Percentiles rank a stretch among this genome's conserved stretches.
These are phyloP conservation scores for Lampris megalopsis DNA, from an alignment of 2,113 vertebrate genomes.

Conservation along the genomic window DNA sequence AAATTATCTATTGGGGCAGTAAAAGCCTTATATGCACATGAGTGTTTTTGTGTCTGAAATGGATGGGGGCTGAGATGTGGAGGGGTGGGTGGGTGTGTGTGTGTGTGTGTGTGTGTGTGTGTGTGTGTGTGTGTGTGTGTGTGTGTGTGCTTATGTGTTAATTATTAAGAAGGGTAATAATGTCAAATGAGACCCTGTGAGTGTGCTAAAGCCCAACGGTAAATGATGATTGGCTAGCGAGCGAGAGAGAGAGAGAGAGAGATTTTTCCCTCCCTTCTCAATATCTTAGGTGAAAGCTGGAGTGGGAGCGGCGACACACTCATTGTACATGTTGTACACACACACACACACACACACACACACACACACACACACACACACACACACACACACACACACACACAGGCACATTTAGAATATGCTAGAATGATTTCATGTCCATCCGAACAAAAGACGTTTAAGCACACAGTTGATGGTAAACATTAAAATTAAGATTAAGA, in stretches of 20 bases:
- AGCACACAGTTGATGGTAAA: conserved; percentile 17
- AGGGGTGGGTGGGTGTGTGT: not conserved
- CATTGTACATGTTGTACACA: not conserved
- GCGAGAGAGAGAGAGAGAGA: conserved; percentile 2
- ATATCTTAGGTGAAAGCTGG: conserved; percentile 30
- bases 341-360: conserved; percentile 13
- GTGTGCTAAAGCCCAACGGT: conserved; percentile 11
- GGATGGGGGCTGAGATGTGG: too few relatives aligned
- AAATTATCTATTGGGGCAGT: conserved; percentile 32
- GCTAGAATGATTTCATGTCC: conserved; percentile 14
- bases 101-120: not conserved
- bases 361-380: conserved; percentile 8
- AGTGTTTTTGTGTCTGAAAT: not conserved
- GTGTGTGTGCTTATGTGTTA: not conserved
- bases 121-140: not conserved
- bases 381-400: conserved; percentile 11
- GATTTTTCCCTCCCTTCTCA: conserved; percentile 7
- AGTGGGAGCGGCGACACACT: not conserved
- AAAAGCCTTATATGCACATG: conserved; percentile 9
- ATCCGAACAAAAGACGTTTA: conserved; percentile 53
- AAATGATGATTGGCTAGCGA: not conserved
- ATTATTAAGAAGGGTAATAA: conserved; percentile 10
- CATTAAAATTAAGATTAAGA: too few relatives aligned
- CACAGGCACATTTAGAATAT: conserved; percentile 6
- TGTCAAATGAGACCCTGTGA: conserved; percentile 17